Evolutionary conservation across 2,888 invertebrate species (phyloP).

Genomic region (Drosophila buzzatii): DNA sequence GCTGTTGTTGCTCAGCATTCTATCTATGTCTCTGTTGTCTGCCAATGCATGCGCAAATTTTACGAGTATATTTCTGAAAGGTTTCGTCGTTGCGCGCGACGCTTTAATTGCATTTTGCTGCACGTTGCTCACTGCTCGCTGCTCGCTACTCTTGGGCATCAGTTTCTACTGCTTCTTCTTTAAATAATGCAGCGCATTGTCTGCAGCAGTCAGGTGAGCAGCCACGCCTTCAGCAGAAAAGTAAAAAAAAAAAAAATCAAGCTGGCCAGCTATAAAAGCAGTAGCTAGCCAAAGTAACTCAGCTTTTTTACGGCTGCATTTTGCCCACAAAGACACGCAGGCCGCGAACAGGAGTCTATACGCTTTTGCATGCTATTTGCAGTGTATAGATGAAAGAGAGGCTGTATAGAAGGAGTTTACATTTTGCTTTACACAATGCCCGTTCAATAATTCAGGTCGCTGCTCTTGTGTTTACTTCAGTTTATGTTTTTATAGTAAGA

Average conservation of each 20-base stretch:
- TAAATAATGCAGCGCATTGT: conserved; percentile 80
- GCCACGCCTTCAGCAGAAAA: conserved; percentile 2
- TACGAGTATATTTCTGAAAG: conserved; percentile 74
- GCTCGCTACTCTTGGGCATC: conserved; percentile 38
- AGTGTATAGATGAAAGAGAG: neutral
- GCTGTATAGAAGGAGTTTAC: neutral
- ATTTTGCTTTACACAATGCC: neutral
- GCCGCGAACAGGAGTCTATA: neutral
- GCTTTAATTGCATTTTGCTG: conserved; percentile 78
- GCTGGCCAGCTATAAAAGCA: conserved; percentile 61
- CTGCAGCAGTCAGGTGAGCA: conserved; percentile 63
- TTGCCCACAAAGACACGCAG: neutral
- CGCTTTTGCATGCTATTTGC: neutral
- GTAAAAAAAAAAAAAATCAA: neutral
- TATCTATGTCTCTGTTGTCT: conserved; percentile 47
- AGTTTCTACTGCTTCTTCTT: conserved; percentile 31
- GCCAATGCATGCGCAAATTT: conserved; percentile 77
- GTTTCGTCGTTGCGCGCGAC: conserved; percentile 55
- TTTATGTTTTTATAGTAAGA: neutral
- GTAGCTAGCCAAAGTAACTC: conserved; percentile 42
- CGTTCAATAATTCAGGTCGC: no score
- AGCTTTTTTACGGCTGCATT: conserved; percentile 52
- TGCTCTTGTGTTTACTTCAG: neutral
- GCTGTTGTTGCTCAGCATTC: conserved; percentile 11
- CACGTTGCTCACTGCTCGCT: conserved; percentile 21